Evolutionary conservation across 2,113 vertebrate species (phyloP).

Genomic region (Cavia aperea): DNA sequence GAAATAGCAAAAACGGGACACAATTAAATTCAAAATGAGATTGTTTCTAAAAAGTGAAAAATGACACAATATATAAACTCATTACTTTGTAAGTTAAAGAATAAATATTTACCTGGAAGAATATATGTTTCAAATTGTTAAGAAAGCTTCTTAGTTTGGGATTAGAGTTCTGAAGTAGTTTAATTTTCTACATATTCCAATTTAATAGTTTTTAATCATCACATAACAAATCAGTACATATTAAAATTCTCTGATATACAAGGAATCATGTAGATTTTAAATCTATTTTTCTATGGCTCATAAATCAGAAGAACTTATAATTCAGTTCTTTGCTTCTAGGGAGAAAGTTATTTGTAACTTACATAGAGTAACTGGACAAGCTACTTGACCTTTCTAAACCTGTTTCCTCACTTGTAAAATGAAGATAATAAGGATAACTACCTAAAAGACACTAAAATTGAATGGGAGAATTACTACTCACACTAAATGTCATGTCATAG

Average conservation of each 20-base stretch:
- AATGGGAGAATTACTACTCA: slow-evolving; percentile 42
- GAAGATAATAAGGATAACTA: slow-evolving; percentile 49
- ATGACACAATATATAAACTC: not conserved
- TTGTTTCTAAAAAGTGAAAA: not conserved
- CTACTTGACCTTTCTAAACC: slow-evolving; percentile 50
- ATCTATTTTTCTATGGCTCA: not conserved
- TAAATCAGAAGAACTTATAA: not conserved
- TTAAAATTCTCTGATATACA: not conserved
- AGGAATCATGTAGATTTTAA: not conserved
- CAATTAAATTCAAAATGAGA: not conserved
- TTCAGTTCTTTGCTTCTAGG: not conserved
- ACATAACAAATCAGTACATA: not conserved
- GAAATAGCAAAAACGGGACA: not conserved
- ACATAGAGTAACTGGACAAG: slow-evolving; percentile 29
- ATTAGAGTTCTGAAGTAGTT: slow-evolving; percentile 22
- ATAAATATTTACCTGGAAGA: not conserved
- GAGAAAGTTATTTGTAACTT: slow-evolving; percentile 21
- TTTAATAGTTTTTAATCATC: not conserved
- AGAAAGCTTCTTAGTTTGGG: not conserved
- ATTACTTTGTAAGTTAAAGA: slow-evolving; percentile 23
- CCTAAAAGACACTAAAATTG: slow-evolving; percentile 41
- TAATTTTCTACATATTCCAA: not conserved
- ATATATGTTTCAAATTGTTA: not conserved
- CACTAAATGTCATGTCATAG: slow-evolving; percentile 43
- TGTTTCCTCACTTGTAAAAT: slow-evolving; percentile 56